phyloP scores from a whole-genome alignment of 2,113 vertebrate genomes.

The Pseudolaguvia tuberculata region DNA sequence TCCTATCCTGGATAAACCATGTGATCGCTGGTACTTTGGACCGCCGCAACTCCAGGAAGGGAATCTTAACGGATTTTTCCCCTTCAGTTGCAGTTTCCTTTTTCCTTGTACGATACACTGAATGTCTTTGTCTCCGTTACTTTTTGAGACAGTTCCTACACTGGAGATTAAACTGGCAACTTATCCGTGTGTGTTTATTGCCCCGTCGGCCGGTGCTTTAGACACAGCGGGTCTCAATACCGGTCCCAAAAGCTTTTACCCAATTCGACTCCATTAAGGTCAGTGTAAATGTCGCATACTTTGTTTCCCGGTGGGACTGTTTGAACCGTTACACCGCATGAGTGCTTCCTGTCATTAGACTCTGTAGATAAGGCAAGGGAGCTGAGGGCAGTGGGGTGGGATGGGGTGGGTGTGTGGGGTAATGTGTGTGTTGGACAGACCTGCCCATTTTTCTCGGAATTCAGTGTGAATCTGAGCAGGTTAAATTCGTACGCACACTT shows the following conservation, averaged over 20 bases:
- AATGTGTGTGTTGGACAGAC: neutral
- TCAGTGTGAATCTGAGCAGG: neutral
- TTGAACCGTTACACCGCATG: conserved; percentile 15
- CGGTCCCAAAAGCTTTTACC: conserved; percentile 32
- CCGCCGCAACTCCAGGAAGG: neutral
- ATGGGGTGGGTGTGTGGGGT: no score
- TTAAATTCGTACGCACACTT: no score
- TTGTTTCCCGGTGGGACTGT: conserved; percentile 31
- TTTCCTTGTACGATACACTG: neutral
- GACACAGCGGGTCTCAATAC: conserved; percentile 13
- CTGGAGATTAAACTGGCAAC: neutral
- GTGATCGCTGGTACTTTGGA: neutral
- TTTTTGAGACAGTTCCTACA: neutral
- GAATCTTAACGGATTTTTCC: no score
- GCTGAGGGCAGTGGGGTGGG: conserved; percentile 10
- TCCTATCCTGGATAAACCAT: neutral
- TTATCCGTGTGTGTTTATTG: conserved; percentile 34
- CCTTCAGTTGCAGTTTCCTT: neutral
- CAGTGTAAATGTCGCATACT: conserved; percentile 35
- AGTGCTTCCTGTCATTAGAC: conserved; percentile 39
- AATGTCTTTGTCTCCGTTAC: neutral
- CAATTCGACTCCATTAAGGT: conserved; percentile 11
- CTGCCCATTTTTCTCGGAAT: neutral
- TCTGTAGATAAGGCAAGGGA: conserved; percentile 33
- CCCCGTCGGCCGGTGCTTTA: neutral